phyloP scores from a whole-genome alignment of 2,888 invertebrate genomes.

The Drosophila gaucha region DNA sequence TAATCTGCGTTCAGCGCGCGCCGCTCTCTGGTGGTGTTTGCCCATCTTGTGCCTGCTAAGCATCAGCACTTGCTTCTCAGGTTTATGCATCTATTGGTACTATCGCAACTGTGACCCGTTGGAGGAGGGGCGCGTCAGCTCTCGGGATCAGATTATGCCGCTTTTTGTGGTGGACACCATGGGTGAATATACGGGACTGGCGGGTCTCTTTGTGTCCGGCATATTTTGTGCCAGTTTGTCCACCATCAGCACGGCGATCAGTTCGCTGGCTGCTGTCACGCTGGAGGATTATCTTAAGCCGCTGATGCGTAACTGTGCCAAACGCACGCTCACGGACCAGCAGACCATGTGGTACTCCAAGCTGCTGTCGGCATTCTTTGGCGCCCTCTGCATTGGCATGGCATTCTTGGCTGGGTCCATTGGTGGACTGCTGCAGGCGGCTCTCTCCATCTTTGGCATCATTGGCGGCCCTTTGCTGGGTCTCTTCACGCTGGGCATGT shows the following conservation, averaged over 20 bases:
- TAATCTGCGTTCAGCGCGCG: constrained; percentile 89
- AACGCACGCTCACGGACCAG: constrained; percentile 82
- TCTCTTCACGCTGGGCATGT: constrained; percentile 94
- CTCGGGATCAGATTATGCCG: constrained; percentile 92
- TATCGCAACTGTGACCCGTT: constrained; percentile 94
- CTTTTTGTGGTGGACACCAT: constrained; percentile 91
- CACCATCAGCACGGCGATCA: constrained; percentile 95
- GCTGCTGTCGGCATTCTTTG: constrained; percentile 89
- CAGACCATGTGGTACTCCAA: constrained; percentile 87
- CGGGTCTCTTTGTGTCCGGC: constrained; percentile 95
- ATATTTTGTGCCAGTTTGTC: constrained; percentile 96
- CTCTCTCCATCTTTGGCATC: constrained; percentile 94
- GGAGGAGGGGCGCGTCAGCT: constrained; percentile 86
- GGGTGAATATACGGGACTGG: constrained; percentile 90
- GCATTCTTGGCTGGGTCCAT: constrained; percentile 93
- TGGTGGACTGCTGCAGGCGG: constrained; percentile 94
- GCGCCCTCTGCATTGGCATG: constrained; percentile 90
- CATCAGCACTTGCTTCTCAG: constrained; percentile 90
- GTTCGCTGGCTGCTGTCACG: constrained; percentile 95
- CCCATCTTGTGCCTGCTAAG: constrained; percentile 91
- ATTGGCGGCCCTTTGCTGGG: constrained; percentile 95
- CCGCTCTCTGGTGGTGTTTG: constrained; percentile 92
- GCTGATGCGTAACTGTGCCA: constrained; percentile 80
- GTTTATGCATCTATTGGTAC: constrained; percentile 93
- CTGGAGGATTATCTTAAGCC: constrained; percentile 93